Evolutionary conservation across 2,888 invertebrate species (phyloP).

Genomic region (Leptarthrus brevirostris): DNA sequence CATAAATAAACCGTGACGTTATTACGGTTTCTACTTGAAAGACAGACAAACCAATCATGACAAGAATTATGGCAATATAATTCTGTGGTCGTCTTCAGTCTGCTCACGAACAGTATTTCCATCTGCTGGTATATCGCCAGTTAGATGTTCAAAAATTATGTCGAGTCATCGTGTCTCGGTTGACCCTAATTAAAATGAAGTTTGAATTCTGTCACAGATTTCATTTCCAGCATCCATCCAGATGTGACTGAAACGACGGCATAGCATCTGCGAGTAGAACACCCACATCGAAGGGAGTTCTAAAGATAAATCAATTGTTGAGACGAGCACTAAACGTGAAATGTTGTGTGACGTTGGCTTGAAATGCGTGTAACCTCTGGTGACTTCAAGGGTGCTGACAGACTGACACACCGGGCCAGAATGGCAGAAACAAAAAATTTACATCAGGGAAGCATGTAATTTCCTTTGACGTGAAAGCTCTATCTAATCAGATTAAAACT

Average conservation of each 20-base stretch:
- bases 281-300: neutral
- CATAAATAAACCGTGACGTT: no score
- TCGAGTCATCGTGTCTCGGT: neutral
- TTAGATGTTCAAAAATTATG: neutral
- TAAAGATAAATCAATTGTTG: constrained; percentile 5
- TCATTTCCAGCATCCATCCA: neutral
- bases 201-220: neutral
- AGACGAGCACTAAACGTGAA: neutral
- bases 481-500: constrained; percentile 4
- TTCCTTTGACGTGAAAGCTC: neutral
- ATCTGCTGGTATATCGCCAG: neutral
- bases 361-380: neutral
- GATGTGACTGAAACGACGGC: neutral
- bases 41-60: neutral
- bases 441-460: neutral
- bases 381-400: no score
- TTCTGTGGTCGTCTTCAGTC: neutral
- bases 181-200: constrained; percentile 4
- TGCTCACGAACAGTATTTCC: neutral
- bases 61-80: neutral
- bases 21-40: neutral
- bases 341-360: constrained; percentile 1
- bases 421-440: neutral
- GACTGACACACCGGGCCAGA: neutral
- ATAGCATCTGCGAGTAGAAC: neutral